Evolutionary conservation across 2,888 invertebrate species (phyloP), one percentile per base, ranked within the genome.

Genomic region (Acrobasis suavella): DNA sequence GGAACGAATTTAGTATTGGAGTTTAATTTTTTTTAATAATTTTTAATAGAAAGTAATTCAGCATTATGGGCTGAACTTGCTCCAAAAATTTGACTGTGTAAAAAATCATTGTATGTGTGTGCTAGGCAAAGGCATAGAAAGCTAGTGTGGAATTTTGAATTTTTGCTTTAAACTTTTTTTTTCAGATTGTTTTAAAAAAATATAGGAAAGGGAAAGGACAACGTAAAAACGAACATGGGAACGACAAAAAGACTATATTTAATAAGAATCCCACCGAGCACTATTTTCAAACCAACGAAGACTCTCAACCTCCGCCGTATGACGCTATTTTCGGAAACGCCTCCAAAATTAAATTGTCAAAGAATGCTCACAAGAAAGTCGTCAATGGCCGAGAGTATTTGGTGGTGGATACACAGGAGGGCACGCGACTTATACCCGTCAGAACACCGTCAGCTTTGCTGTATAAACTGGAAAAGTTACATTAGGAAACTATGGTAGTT

Each of bases 311-410:
- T 1, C 96, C 96, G 0, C 93, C 95, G 0, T 96, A 96, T 81
- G 94, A 95, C 17, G 92, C 93, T 0, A 81, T 94, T 2, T 94
- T 94, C 67, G 91, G 93, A 5, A 87, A 85, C 9, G 12, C 17
- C 7, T 83, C 74, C 62, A 82, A 74, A 39, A 56, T 56, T 14
- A 83, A 70, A 62, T 71, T 73, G 15, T 71, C 77, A 1, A 80
- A 81, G 3, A 73, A 86, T 3, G 90, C 92, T 0, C 91, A 92
- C 15, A 93, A 87, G 64, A 92, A 93, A 73, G 89, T 93, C 3
- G 94, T 97, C 49, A 96, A 97, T 73, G 97, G 96, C 0, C 92
- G 96, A 58, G 95, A 96, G 75, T 97, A 96, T 83, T 95, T 95
- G 85, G 94, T 96, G 0, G 92, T 94, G 37, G 93, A 93, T 16